Percentiles rank a stretch among this genome's conserved stretches.
phyloP scores from a whole-genome alignment of 2,113 vertebrate species.

The Calidris pygmaea region DNA sequence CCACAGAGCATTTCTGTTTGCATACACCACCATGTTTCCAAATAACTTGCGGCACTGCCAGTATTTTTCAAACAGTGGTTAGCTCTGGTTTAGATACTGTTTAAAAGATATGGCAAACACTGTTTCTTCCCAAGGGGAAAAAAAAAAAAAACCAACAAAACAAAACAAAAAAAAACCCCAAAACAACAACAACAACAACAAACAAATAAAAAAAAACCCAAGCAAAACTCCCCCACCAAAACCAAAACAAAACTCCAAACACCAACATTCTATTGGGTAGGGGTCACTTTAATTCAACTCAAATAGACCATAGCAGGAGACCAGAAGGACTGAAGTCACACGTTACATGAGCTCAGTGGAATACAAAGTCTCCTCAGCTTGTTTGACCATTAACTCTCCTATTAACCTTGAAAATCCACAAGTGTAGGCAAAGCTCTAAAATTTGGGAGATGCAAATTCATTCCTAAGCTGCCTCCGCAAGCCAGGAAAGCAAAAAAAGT shows the following conservation, averaged over 20 bases:
- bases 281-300: not conserved
- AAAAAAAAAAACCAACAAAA: too few species aligned
- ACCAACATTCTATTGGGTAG: accelerated
- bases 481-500: not conserved
- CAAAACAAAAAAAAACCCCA: too few species aligned
- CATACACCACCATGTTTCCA: not conserved
- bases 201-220: too few species aligned
- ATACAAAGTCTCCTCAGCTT: not conserved
- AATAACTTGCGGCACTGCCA: not conserved
- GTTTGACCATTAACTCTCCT: not conserved
- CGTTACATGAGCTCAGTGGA: not conserved
- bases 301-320: not conserved
- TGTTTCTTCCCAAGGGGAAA: not conserved
- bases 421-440: not conserved
- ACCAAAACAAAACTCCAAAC: not conserved
- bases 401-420: not conserved
- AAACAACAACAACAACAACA: not conserved
- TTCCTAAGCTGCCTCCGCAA: not conserved
- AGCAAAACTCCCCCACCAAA: too few species aligned
- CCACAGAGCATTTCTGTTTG: not conserved
- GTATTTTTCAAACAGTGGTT: not conserved
- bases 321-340: not conserved
- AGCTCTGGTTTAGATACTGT: not conserved
- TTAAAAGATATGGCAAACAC: not conserved
- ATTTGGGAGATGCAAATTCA: not conserved